phyloP scores from a whole-genome alignment of 1,140 invertebrate genomes.

The Agrypnia vestita region DNA sequence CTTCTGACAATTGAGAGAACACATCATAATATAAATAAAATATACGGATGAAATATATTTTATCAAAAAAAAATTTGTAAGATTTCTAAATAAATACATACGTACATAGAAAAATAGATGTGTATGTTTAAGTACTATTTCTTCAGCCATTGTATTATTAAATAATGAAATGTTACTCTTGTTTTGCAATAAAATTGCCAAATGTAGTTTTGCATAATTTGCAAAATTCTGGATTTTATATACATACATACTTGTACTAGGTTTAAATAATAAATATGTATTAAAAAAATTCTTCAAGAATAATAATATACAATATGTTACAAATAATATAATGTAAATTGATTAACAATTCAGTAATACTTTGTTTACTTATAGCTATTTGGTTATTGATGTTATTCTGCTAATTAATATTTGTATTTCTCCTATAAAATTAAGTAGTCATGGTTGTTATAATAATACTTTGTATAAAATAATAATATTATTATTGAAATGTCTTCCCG shows the following conservation, averaged over 20 bases:
- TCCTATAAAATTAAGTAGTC: constrained; percentile 11
- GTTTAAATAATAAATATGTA: constrained; percentile 1
- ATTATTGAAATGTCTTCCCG: constrained; percentile 50
- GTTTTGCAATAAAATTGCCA: constrained; percentile 42
- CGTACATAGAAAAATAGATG: background rate
- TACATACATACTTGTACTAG: constrained; percentile 9
- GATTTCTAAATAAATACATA: constrained; percentile 18
- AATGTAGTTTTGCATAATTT: constrained; percentile 32
- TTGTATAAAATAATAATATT: constrained; percentile 8
- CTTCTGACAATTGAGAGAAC: no score
- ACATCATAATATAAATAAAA: no score
- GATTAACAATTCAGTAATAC: constrained; percentile 26
- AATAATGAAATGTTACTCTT: constrained; percentile 19
- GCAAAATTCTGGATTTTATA: constrained; percentile 7
- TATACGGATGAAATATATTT: constrained; percentile 6
- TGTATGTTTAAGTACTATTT: background rate
- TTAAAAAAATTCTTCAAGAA: constrained; percentile 39
- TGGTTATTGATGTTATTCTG: constrained; percentile 12
- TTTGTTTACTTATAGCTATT: background rate
- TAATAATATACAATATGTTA: constrained; percentile 42
- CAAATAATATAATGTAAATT: background rate
- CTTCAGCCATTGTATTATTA: background rate
- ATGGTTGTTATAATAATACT: constrained; percentile 36
- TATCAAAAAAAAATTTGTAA: constrained; percentile 20
- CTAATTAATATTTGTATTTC: constrained; percentile 11